Base-by-base conservation (phyloP, 1,140 invertebrate species). In the Heliconius hewitsoni region DNA sequence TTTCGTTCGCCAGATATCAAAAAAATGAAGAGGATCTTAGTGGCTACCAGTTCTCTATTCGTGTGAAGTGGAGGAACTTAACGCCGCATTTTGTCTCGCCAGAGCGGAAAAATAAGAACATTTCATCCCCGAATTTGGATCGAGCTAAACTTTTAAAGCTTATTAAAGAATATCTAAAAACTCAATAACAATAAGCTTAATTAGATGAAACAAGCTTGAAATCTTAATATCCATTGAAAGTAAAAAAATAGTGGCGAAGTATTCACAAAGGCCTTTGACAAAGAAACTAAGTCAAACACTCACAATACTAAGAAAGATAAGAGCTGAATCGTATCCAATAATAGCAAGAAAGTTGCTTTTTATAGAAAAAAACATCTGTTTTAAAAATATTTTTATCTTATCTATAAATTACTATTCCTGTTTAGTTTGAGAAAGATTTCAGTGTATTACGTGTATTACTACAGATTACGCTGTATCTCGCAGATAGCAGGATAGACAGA, bases 271-370 rank as follows among this genome's bases (percentile, higher is more conserved):
- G 27, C 27, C 60, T 66, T 66, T 66, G 60, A 66, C 13, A 66
- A 66, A 30, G 60, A 66, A 66, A 66, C 60, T 66, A 66, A 66
- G 60, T 66, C 60, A 66, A 66, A 66, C 60, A 66, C 60, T 66
- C 30, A 66, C 60, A 66, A 30, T 30, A 27, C 60, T 66, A 8
- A 30, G 13, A 30, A 66, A 5, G 23, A 66, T 66, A 66, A 66
- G 27, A 66, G n/a, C 11, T 27, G 27, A 66, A 66, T 27, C 23
- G 60, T 66, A 66, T 66, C 27, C 60, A 66, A 66, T 66, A 66
- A 66, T 30, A 66, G 3, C 11, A 23, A 30, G 60, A 66, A 66
- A 27, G 9, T 23, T 66, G 13, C 5, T 30, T 66, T 66, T 13
- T 27, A 0, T 52, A 52, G 4, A 52, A 66, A 66, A 27, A 66